Evolutionary conservation across 2,797 vertebrate genomes (phyloP), one percentile per base, ranked within the genome.

Genomic region (Myotis vivesi): DNA sequence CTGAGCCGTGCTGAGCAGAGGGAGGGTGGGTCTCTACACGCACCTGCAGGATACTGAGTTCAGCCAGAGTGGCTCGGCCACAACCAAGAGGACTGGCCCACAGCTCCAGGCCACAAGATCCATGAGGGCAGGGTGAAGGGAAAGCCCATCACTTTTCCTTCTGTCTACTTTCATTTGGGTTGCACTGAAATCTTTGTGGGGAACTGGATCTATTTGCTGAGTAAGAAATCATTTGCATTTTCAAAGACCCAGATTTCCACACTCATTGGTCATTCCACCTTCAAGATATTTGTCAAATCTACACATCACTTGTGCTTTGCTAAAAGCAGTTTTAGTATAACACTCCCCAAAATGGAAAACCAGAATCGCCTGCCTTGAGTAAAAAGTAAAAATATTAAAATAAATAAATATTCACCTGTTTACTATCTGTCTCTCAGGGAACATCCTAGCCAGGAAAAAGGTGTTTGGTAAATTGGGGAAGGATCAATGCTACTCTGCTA

Each of bases 301-400:
- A 53, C 25, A 46, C 17, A 66, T n/a, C 23, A 41, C 38, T 23
- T 36, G 41, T n/a, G 41, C 25, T 55, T 94, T 76, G 59, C 19
- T 17, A 55, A 82, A 77, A 69, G 46, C 5, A 81, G 25, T 66
- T 96, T 87, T 85, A 41, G 30, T 19, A 41, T 79, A 72, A 86
- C 16, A 41, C 0, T 73, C 23, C 20, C 33, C 68, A 8, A 85
- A 89, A 57, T 25, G 44, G 59, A 86, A 94, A 90, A 25, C 11
- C 64, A 80, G 86, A 91, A 68, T 92, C 20, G 12, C 22, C 23
- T 71, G 28, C 5, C 44, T 41, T 30, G 38, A 94, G 64, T 49
- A 83, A 49, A 92, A 91, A 71, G 33, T 73, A 57, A 87, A 96
- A 84, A 46, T 62, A 71, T 44, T 38, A 51, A 92, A 51, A 77